Base-by-base conservation (phyloP, 2,888 invertebrate species). In the Blastobasis adustella region DNA sequence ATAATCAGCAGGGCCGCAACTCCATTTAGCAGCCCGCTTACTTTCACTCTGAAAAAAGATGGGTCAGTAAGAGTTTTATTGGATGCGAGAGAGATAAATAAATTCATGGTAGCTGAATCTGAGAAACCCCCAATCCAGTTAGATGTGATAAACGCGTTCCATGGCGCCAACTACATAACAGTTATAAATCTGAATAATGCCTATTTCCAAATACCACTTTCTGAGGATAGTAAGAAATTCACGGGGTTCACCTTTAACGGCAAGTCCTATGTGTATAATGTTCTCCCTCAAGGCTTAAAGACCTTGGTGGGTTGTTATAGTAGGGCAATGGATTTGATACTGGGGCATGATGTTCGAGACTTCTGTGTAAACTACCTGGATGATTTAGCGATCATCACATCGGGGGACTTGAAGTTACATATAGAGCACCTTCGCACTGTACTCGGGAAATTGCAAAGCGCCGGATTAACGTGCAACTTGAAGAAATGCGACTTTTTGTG, bases 331-430 rank as follows among this genome's bases (percentile, higher is more conserved):
- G 63, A 65, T 36, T 6, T 41, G 1, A 58, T 65, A 7, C 49
- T 65, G 36, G 63, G 60, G 2, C 53, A 47, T 5, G 58, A 61
- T 10, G 60, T 62, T 0, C 49, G 54, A 5, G 53, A 56, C 0
- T 65, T 56, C 23, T 65, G 61, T 43, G 59, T 59, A 0, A 64
- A 62, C 40, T 62, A 61, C 50, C 37, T 61, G 2, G 61, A 62
- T 45, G 63, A 63, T 47, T 48, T 65, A 6, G 61, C 57, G 0
- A 57, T 63, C 4, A 47, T 60, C 8, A 60, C 58, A 0, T 48
- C 49, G 0, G 61, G 59, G 0, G 7, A 6, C 6, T n/a, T 60
- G 1, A 10, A 51, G 0, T 36, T 55, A n/a, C 64, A 65, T 47
- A 0, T 65, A 9, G 46, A 54, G 5, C 61, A 62, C 42, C 5